These are phyloP conservation scores for Ochotona curzoniae DNA, from an alignment of 2,113 vertebrate species.

Conservation along the genomic window DNA sequence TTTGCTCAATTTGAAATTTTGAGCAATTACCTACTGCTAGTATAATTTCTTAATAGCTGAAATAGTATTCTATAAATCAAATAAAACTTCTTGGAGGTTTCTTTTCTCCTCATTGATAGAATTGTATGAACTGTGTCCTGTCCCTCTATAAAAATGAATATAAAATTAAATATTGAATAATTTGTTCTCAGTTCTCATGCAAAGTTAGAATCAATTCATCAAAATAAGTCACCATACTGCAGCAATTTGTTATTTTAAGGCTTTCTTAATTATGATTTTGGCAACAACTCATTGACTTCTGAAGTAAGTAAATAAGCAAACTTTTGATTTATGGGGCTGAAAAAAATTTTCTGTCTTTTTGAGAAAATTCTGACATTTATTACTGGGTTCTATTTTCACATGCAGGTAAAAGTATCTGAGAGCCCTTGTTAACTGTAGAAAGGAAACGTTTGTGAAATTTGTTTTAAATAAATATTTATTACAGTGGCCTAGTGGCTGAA, in stretches of 20 bases:
- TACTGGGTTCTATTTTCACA: not conserved
- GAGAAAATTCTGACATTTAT: not conserved
- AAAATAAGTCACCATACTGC: not conserved
- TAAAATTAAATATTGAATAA: not conserved
- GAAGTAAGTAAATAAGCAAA: not conserved
- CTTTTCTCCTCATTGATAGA: not conserved
- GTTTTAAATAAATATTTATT: too few species aligned
- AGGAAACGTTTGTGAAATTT: too few species aligned
- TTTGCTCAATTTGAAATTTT: not conserved
- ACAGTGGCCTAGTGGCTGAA: too few species aligned
- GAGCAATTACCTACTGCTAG: not conserved
- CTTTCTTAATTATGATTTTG: not conserved
- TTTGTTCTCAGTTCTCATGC: not conserved
- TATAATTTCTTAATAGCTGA: not conserved
- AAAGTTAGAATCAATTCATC: not conserved
- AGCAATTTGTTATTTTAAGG: not conserved
- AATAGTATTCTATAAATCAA: not conserved
- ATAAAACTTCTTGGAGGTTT: not conserved
- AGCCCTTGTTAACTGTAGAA: too few species aligned
- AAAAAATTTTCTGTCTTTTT: not conserved
- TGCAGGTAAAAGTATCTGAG: not conserved
- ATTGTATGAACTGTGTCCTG: not conserved
- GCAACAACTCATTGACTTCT: not conserved
- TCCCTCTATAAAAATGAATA: not conserved
- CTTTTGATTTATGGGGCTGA: not conserved